Base-by-base conservation (phyloP, 2,888 invertebrate genomes). In the Ichneumoninae sp. region DNA sequence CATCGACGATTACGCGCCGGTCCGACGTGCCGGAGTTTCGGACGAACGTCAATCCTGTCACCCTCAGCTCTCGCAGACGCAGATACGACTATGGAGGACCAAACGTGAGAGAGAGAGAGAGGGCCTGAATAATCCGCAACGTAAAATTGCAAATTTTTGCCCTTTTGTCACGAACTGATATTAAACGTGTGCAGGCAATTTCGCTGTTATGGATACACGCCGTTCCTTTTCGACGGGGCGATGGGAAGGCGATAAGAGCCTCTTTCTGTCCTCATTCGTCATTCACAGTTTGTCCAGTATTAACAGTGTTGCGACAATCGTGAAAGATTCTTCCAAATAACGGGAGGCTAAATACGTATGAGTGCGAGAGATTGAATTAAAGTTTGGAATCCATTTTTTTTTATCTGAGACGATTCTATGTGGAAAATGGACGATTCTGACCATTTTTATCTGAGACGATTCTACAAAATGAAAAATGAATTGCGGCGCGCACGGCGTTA, bases 101-200 rank as follows among this genome's bases (percentile, higher is more conserved):
- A 33, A 74, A 26, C 60, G 40, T 33, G 76, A 66, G 36, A n/a
- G 80, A 81, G 76, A 65, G 78, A 66, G 68, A 82, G 78, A 66
- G 68, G 80, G 76, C 71, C 71, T 71, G 80, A 83, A 77, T 81
- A 80, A 82, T 77, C 82, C 74, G 84, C 89, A 90, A 89, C 91
- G 91, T 89, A 89, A 90, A 92, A 92, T 92, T 92, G 91, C 90
- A 89, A 89, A 89, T 86, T 87, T 87, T 85, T 85, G 80, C 79
- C 90, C 91, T 90, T 91, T 90, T 90, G 88, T 90, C 87, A 84
- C 85, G 86, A 84, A 84, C 85, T 90, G 90, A 91, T 92, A 92
- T 92, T 26, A 91, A 92, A 92, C 90, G 91, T 90, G 91, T 90
- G 91, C 91, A 89, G 88, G 89, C 91, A 90, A 92, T 92, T 92